phyloP scores from a whole-genome alignment of 30 jellyfish, hydroid and myxozoan genomes.

The Cassiopea xamachana region DNA sequence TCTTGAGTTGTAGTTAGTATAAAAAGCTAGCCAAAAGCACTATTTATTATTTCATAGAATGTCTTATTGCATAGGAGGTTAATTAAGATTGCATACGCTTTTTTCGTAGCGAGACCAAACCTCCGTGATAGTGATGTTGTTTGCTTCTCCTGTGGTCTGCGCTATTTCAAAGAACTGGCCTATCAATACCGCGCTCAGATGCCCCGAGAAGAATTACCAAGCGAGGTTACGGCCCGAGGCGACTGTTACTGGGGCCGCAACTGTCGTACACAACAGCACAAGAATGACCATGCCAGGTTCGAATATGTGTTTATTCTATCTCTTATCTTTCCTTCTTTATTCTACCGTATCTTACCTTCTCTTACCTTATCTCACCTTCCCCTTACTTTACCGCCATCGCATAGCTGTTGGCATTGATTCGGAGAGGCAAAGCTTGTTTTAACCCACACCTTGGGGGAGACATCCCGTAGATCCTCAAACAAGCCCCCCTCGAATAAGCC shows the following conservation, averaged over 20 bases:
- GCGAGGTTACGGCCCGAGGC: slow-evolving; percentile 47
- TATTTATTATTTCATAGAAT: too few species aligned
- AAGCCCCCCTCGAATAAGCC: too few species aligned
- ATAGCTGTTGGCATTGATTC: too few species aligned
- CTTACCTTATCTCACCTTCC: too few species aligned
- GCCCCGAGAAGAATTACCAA: slow-evolving; percentile 68
- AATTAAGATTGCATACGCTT: neutral
- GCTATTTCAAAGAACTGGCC: slow-evolving; percentile 63
- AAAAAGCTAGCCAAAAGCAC: too few species aligned
- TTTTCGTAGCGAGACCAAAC: slow-evolving; percentile 19
- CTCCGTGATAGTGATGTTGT: slow-evolving; percentile 48
- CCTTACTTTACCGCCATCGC: too few species aligned
- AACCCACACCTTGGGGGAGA: too few species aligned
- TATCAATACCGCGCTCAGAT: slow-evolving; percentile 58
- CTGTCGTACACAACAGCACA: slow-evolving; percentile 82
- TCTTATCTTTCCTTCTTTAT: neutral
- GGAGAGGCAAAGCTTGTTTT: too few species aligned
- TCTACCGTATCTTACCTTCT: neutral
- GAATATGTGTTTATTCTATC: neutral
- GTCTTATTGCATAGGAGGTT: neutral
- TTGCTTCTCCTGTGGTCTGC: slow-evolving; percentile 78
- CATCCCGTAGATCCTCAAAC: too few species aligned
- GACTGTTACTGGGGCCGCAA: slow-evolving; percentile 87
- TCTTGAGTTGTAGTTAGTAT: too few species aligned
- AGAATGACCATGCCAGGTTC: slow-evolving; percentile 80